A percentile compares a stretch with the other conserved stretches of the same genome.
Evolutionary conservation across 2,888 invertebrate species (phyloP).

Genomic region (Acanthopleura granulata): DNA sequence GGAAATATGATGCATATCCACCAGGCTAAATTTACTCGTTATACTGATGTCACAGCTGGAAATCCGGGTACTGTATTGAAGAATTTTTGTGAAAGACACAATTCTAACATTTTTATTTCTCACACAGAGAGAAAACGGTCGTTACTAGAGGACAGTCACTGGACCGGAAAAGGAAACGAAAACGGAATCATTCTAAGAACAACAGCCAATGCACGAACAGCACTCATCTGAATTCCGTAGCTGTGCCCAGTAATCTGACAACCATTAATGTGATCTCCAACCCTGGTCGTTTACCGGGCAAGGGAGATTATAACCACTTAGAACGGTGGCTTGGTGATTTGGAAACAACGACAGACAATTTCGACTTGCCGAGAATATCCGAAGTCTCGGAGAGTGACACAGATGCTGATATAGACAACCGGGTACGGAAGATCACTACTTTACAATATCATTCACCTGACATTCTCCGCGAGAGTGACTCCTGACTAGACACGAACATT

Average conservation of each 20-base stretch:
- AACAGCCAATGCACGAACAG: constrained; percentile 6
- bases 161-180: neutral
- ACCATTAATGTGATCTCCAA: neutral
- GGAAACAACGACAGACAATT: neutral
- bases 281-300: neutral
- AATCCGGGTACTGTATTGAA: too few relatives aligned
- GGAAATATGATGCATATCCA: too few relatives aligned
- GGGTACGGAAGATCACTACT: neutral
- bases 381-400: constrained; percentile 17
- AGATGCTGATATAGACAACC: neutral
- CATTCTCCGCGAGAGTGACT: neutral
- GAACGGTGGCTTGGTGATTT: constrained; percentile 12
- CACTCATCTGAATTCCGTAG: constrained; percentile 8
- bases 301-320: constrained; percentile 13
- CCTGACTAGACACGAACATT: neutral
- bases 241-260: neutral
- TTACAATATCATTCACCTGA: neutral
- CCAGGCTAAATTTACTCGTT: too few relatives aligned
- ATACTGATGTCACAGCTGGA: too few relatives aligned
- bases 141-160: neutral
- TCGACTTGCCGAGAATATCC: constrained; percentile 15
- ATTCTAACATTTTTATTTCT: neutral
- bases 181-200: neutral
- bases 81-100: neutral
- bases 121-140: neutral